Evolutionary conservation across 2,888 invertebrate genomes (phyloP), one percentile per base, ranked within the genome.

Genomic region (Pristionchus mayeri): DNA sequence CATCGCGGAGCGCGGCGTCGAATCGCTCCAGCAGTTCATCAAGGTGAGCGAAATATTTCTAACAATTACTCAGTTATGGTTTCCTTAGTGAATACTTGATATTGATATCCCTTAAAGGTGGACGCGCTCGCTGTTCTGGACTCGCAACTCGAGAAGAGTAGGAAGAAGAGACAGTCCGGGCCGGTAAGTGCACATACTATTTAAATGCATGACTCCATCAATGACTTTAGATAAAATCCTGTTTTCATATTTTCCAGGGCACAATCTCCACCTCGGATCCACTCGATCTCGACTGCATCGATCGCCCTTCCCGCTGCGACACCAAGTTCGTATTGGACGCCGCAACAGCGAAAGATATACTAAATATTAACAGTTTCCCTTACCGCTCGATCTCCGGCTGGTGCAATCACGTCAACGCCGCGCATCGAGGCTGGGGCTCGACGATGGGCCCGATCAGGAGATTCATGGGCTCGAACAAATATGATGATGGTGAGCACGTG

Each of bases 381-480:
- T 85, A 85, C 24, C 86, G 89, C 48, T 86, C 87, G 6, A 88
- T 88, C 85, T 96, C 97, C 92, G 97, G 97, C 50, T 96, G 96
- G 21, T 97, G 97, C 93, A 97, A 97, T 93, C 97, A 97, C 93
- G 93, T 95, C 40, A 94, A 94, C 84, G 94, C 96, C 80, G 21
- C 37, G 21, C 44, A 75, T 13, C 9, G 75, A 48, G 48, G 44
- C 24, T 24, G 24, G 44, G 97, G 97, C 0, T 95, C 96, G 6
- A 95, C 96, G 1, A 95, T 96, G 94, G 95, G 96, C 87, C 95
- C 96, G 0, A 96, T 96, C 92, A 95, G 95, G 91, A 93, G 97
- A 63, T 96, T 96, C 93, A 94, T 96, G 48, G 87, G 88, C 27
- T 95, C 96, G 0, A 95, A 95, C 80, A 97, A 97, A 93, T 95